These are phyloP conservation scores for Corapipo altera DNA, from an alignment of 2,113 vertebrate species.

Conservation along the genomic window DNA sequence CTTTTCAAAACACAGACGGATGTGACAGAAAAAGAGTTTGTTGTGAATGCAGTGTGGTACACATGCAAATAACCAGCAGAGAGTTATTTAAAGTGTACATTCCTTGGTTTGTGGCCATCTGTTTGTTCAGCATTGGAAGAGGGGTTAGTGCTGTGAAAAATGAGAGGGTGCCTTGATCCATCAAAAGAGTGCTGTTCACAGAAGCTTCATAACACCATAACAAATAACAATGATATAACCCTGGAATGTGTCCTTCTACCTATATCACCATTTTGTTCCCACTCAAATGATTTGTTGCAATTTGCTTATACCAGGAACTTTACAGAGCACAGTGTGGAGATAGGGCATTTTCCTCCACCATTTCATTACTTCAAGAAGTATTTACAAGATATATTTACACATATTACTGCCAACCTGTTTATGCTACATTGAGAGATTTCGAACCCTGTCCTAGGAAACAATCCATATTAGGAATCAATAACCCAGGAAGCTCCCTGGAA, in stretches of 20 bases:
- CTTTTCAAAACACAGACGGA: not conserved
- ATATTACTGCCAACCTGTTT: not conserved
- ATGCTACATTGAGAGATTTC: not conserved
- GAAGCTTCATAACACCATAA: not conserved
- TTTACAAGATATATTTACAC: too few relatives aligned
- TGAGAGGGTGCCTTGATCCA: not conserved
- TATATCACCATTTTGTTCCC: not conserved
- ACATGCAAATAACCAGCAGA: conserved; percentile 13
- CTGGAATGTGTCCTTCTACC: not conserved
- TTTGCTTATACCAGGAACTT: conserved; percentile 7
- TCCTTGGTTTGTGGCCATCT: conserved; percentile 18
- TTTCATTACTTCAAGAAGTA: not conserved
- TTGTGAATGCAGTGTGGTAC: not conserved
- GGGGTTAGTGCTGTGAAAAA: not conserved
- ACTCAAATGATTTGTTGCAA: not conserved
- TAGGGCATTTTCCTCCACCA: not conserved
- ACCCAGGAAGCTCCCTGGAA: not conserved
- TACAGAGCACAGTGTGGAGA: not conserved
- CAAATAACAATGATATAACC: not conserved
- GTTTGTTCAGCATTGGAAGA: not conserved
- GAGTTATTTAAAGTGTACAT: not conserved
- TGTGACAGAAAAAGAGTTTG: not conserved
- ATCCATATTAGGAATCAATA: not conserved
- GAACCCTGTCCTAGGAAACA: not conserved
- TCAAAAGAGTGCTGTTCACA: not conserved